Evolutionary conservation across 92 coral and sea anemone species (phyloP).

Genomic region (Chrysogorgia sp.): DNA sequence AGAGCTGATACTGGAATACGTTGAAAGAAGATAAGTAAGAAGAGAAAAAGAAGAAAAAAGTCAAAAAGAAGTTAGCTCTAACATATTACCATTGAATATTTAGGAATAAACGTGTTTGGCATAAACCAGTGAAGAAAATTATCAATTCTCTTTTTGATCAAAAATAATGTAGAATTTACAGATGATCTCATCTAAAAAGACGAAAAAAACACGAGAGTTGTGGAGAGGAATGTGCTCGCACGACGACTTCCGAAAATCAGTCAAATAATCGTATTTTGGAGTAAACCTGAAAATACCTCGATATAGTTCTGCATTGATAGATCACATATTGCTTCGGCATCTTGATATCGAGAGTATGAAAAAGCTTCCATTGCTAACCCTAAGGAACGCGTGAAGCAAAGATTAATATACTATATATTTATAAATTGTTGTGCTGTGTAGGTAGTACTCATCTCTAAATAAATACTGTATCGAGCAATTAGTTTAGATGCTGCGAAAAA

Average conservation of each 20-base stretch:
- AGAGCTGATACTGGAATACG: background rate
- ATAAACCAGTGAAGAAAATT: conserved; percentile 55
- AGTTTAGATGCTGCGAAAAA: no score
- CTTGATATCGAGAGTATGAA: conserved; percentile 76
- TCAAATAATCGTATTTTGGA: no score
- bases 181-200: conserved; percentile 53
- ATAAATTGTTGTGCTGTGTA: no score
- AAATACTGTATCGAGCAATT: no score
- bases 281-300: conserved; percentile 76
- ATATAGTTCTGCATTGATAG: conserved; percentile 96
- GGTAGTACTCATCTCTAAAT: no score
- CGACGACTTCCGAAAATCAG: no score
- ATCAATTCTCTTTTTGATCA: conserved; percentile 37
- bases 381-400: conserved; percentile 29
- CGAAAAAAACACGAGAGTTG: background rate
- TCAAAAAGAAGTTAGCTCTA: no score
- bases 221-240: background rate
- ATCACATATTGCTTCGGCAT: conserved; percentile 93
- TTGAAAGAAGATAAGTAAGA: no score
- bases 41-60: no score
- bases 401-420: no score
- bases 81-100: conserved; percentile 52
- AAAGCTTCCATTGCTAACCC: conserved; percentile 81
- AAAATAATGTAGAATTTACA: conserved; percentile 39
- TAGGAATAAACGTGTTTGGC: conserved; percentile 62